Conservation (phyloP, 1,140 invertebrate species). For the Diprion similis region DNA sequence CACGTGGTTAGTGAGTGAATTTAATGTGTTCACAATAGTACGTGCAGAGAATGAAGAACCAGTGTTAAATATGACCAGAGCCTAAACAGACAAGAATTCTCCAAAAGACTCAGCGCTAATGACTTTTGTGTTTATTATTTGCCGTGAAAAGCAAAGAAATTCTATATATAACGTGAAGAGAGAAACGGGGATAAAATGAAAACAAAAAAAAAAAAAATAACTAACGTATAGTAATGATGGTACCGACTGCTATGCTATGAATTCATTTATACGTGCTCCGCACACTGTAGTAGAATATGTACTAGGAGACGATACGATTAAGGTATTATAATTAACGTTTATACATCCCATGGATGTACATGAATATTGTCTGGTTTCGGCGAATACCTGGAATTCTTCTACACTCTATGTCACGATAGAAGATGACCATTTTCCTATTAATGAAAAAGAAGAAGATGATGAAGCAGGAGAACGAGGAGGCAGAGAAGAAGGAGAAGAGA, state of each 20-base stretch:
- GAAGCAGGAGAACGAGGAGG: background rate
- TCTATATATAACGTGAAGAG: conserved; percentile 17
- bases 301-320: conserved; percentile 29
- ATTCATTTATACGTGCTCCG: conserved; percentile 43
- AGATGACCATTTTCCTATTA: conserved; percentile 55
- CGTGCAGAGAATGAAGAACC: conserved; percentile 40
- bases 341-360: conserved; percentile 61
- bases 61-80: conserved; percentile 36
- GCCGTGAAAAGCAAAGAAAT: conserved; percentile 43
- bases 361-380: conserved; percentile 42
- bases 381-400: conserved; percentile 47
- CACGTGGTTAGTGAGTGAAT: conserved; percentile 56
- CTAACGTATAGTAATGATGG: conserved; percentile 22
- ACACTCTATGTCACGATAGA: conserved; percentile 49
- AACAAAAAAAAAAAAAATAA: conserved; percentile 20
- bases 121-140: conserved; percentile 40
- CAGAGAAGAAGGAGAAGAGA: background rate
- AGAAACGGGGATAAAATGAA: background rate
- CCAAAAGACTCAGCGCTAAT: conserved; percentile 31
- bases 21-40: conserved; percentile 49
- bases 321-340: conserved; percentile 24
- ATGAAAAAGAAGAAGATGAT: background rate
- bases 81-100: conserved; percentile 31
- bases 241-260: conserved; percentile 36
- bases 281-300: conserved; percentile 37